A percentile compares a stretch with the other conserved stretches of the same genome.
Evolutionary conservation across 2,888 invertebrate species (phyloP).

Genomic region (Heteropelma amictum): DNA sequence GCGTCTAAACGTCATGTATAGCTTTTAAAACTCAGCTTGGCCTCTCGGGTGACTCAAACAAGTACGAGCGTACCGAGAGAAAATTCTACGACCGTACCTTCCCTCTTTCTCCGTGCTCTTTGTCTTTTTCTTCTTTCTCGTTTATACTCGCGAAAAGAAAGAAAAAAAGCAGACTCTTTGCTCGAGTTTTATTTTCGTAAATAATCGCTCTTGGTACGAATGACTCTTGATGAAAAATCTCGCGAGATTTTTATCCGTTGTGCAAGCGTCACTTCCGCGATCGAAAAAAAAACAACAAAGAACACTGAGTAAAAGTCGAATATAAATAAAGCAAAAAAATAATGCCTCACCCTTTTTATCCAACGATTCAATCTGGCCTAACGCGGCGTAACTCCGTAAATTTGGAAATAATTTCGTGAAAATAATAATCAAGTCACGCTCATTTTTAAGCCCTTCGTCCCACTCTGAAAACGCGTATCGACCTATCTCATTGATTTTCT

Average conservation of each 20-base stretch:
- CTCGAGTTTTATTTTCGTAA: slow-evolving; percentile 22
- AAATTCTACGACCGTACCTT: slow-evolving; percentile 15
- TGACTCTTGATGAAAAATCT: slow-evolving; percentile 14
- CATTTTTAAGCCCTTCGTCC: slow-evolving; percentile 33
- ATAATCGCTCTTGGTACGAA: slow-evolving; percentile 1
- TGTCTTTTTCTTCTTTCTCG: not conserved
- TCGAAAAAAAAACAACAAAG: not conserved
- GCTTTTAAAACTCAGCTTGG: slow-evolving; percentile 9
- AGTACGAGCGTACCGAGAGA: slow-evolving; percentile 26
- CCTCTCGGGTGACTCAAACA: slow-evolving; percentile 37
- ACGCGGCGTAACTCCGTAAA: slow-evolving; percentile 24
- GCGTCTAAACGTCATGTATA: not conserved
- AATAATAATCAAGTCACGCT: slow-evolving; percentile 41
- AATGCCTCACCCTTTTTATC: slow-evolving; percentile 36
- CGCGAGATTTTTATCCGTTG: not conserved
- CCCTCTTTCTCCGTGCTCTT: slow-evolving; percentile 7
- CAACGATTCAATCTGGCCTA: slow-evolving; percentile 14
- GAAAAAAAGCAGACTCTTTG: not conserved
- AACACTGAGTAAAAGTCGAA: not conserved
- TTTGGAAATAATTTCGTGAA: slow-evolving; percentile 45
- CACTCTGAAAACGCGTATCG: slow-evolving; percentile 33
- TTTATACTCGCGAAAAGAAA: not conserved
- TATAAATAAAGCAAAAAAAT: not conserved
- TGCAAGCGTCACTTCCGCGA: not conserved
- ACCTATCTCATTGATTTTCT: slow-evolving; percentile 34